Evolutionary conservation across 2,797 vertebrate genomes (phyloP).

Genomic region (Clarias laeviceps): DNA sequence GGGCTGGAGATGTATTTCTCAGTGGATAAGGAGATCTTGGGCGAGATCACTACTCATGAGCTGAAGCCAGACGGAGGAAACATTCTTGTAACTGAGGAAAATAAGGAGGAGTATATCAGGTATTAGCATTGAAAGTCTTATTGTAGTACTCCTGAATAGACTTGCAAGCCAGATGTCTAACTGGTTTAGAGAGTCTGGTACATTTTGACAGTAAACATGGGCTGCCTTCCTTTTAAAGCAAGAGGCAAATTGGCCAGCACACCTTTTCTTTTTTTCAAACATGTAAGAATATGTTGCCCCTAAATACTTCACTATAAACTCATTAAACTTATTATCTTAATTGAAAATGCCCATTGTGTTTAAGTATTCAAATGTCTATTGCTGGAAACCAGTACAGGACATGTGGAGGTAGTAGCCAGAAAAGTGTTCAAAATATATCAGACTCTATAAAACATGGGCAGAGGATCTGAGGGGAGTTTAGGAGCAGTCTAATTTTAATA

Average conservation of each 20-base stretch:
- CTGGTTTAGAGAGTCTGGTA: not conserved
- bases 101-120: constrained; percentile 98
- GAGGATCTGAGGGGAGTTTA: not conserved
- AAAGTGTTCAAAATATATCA: not conserved
- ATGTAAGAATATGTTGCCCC: not conserved
- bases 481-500: not conserved
- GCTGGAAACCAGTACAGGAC: not conserved
- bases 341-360: not conserved
- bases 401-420: not conserved
- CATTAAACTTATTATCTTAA: not conserved
- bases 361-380: not conserved
- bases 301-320: not conserved
- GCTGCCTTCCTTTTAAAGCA: not conserved
- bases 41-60: constrained; percentile 96
- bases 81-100: constrained; percentile 93
- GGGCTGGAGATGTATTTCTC: constrained; percentile 98
- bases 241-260: not conserved
- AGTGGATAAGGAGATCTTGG: constrained; percentile 98
- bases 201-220: constrained; percentile 6
- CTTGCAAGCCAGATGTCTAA: not conserved
- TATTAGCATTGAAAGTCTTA: constrained; percentile 55
- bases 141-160: not conserved
- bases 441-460: not conserved
- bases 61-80: constrained; percentile 94
- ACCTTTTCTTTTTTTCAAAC: not conserved